Percentiles rank a stretch among this genome's conserved stretches.
Evolutionary conservation across 2,888 invertebrate genomes (phyloP).

Genomic region (Catocala nupta): DNA sequence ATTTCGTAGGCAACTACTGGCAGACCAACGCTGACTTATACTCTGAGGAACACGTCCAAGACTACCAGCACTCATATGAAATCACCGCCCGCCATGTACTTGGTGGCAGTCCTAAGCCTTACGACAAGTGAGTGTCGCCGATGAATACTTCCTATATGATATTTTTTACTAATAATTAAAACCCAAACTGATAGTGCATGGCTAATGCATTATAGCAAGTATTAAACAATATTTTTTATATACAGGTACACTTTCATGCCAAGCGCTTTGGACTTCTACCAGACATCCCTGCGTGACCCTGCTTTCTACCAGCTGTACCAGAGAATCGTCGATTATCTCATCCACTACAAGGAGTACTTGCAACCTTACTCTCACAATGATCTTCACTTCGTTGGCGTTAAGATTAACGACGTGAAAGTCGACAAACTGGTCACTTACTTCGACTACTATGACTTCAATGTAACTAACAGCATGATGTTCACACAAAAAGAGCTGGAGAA

Average conservation of each 20-base stretch:
- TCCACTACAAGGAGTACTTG: constrained; percentile 88
- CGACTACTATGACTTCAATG: constrained; percentile 89
- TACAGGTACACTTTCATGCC: constrained; percentile 81
- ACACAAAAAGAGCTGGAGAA: constrained; percentile 65
- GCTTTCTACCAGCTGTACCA: constrained; percentile 90
- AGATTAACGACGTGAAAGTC: constrained; percentile 88
- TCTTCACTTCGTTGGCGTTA: constrained; percentile 87
- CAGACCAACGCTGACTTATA: constrained; percentile 86
- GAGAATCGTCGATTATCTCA: constrained; percentile 86
- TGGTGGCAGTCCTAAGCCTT: constrained; percentile 62
- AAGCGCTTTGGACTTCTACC: constrained; percentile 88
- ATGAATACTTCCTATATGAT: neutral
- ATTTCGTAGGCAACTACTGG: constrained; percentile 86
- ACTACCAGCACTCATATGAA: constrained; percentile 86
- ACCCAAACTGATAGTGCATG: no score
- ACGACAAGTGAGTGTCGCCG: constrained; percentile 63
- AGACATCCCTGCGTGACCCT: constrained; percentile 90
- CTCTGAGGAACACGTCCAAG: constrained; percentile 63
- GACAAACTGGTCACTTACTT: constrained; percentile 89
- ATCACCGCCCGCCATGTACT: constrained; percentile 84
- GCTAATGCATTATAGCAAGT: no score
- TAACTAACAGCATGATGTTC: constrained; percentile 83
- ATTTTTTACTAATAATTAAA: no score
- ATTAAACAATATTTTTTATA: constrained; percentile 15
- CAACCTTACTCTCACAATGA: constrained; percentile 87